Base-by-base conservation (phyloP, 2,113 vertebrate genomes). In the Salvelinus namaycush region DNA sequence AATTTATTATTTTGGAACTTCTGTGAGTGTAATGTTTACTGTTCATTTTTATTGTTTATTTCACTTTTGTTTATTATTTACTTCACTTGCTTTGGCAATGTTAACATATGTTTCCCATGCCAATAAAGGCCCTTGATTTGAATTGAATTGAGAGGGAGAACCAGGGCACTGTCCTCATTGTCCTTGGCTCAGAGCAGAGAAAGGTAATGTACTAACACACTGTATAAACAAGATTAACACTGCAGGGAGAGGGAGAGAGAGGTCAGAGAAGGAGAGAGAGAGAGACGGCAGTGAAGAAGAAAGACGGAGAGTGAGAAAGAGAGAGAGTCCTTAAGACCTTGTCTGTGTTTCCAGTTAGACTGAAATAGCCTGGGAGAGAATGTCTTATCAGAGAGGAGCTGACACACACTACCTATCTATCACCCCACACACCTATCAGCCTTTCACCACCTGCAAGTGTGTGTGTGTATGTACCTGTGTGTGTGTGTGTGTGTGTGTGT, bases 151-250 rank as follows among this genome's bases (percentile, higher is more conserved):
- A 62, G 59, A 62, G 16, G 22, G 76, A 62, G 9, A 62, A 74
- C 60, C 34, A 66, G 68, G 77, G 70, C 60, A 59, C 75, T 79
- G 84, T 74, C 70, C 69, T 87, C 82, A 72, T 81, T 75, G 70
- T 76, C 39, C 74, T 76, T 78, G 20, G 54, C 31, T 29, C 1
- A 31, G 44, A 26, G 72, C 72, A 60, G 51, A 24, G 3, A 67
- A 75, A 79, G 80, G 75, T 83, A 75, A 79, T 79, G 77, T 77
- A 73, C 83, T 82, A 80, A 87, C 82, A 89, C 34, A 64, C 81
- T 86, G 79, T 80, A 81, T 71, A 84, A 89, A 87, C 83, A 77
- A 86, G 87, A 89, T 90, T 90, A 91, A 69, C 76, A 27, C 44
- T 1, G 67, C 20, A 29, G 12, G 64, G 64, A 31, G 49, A 11